Base-by-base conservation (phyloP, 2,888 invertebrate species). In the Trachelus troglodyta region DNA sequence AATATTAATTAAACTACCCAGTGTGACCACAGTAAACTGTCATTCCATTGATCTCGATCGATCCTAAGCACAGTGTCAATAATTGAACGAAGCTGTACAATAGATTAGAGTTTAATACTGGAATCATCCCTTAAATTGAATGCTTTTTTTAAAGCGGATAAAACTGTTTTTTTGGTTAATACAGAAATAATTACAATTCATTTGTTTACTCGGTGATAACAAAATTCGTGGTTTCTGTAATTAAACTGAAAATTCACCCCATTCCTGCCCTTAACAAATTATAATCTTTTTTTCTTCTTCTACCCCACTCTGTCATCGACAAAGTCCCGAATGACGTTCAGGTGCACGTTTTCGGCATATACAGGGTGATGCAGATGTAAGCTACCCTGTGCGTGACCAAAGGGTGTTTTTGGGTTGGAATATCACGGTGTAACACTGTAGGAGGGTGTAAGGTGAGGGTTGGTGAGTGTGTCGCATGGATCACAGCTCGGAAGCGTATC, bases 351-450 rank as follows among this genome's bases (percentile, higher is more conserved):
- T 37, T 74, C 40, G 11, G n/a, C 74, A 23, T 40, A 23, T 76
- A n/a, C 34, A 34, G 73, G 78, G 56, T 56, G 56, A 74, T 34
- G 56, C 78, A 69, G 35, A 69, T 34, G 73, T 73, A 76, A 73
- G 30, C 83, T 84, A 80, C 80, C 77, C 76, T 68, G 77, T 80
- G 84, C 84, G 85, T 85, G 85, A 83, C 83, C 79, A 80, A 85
- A 86, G 85, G 83, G 85, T 83, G 81, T 79, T 76, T 76, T 69
- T 34, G 37, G 77, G 34, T 11, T 15, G 71, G 31, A 33, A 71
- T 71, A 33, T 71, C 71, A 33, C 31, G 71, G 71, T 56, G 9
- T 23, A 56, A 23, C 23, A 23, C 56, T 6, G 15, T 9, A 56
- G 23, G 23, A 56, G 56, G 56, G 56, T 56, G 56, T 56, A 56